Conservation (phyloP, 2,113 vertebrate genomes). For the Heloderma charlesbogerti region DNA sequence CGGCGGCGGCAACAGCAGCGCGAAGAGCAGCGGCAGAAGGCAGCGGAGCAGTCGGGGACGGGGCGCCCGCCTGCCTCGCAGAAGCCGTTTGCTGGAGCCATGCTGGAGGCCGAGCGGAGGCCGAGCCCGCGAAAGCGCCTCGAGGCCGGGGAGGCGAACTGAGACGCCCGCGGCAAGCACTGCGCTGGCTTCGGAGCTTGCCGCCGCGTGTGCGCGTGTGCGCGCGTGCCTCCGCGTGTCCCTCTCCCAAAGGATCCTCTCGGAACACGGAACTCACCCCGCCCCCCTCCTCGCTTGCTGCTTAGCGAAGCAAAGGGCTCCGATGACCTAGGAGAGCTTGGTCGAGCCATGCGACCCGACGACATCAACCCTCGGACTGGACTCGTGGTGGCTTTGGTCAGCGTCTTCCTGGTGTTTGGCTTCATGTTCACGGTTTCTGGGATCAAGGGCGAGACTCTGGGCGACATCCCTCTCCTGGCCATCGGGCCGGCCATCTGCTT, state of each 20-base stretch:
- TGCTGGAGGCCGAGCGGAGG: neutral
- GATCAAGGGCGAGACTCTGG: constrained; percentile 85
- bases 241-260: too few species aligned
- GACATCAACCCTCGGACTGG: constrained; percentile 87
- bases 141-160: neutral
- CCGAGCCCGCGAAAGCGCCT: neutral
- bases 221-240: too few species aligned
- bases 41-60: neutral
- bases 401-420: constrained; percentile 86
- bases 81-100: neutral
- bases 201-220: neutral
- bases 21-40: neutral
- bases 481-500: constrained; percentile 88
- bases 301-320: neutral
- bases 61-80: neutral
- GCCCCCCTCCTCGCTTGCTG: neutral
- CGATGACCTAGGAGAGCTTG: constrained; percentile 45
- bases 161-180: neutral
- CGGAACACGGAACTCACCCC: neutral
- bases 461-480: constrained; percentile 84
- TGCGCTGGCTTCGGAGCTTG: neutral
- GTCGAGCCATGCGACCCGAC: constrained; percentile 80
- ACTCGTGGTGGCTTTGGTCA: constrained; percentile 86
- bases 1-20: neutral
- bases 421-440: constrained; percentile 90